A percentile compares a stretch with the other conserved stretches of the same genome.
Evolutionary conservation across 2,113 vertebrate genomes (phyloP).

Genomic region (Leptodactylus fuscus): DNA sequence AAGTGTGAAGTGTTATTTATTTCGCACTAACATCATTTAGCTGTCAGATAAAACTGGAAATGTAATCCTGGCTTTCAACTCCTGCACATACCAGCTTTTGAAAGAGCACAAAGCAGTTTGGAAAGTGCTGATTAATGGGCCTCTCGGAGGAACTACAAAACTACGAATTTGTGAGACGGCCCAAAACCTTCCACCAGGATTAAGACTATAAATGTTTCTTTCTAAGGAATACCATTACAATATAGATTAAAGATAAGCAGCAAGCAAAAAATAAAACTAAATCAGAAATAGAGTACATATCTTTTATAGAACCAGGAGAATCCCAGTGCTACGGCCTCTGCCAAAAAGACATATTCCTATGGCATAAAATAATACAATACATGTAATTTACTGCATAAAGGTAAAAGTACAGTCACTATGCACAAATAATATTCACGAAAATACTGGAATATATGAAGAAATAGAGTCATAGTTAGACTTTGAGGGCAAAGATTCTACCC

Average conservation of each 20-base stretch:
- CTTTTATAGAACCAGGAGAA: neutral
- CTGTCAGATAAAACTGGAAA: slow-evolving; percentile 53
- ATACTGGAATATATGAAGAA: too few species aligned
- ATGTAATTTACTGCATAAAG: too few species aligned
- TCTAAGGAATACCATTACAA: neutral
- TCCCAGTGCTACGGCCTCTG: too few species aligned
- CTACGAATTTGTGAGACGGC: neutral
- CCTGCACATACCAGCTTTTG: slow-evolving; percentile 43
- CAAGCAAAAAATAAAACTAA: too few species aligned
- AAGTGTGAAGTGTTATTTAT: slow-evolving; percentile 44
- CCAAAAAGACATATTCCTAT: neutral
- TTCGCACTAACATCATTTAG: slow-evolving; percentile 49
- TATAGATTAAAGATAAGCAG: neutral
- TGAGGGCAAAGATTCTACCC: too few species aligned
- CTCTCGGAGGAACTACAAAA: slow-evolving; percentile 7
- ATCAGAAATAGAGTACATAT: neutral
- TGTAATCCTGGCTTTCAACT: slow-evolving; percentile 55
- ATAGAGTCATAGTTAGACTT: too few species aligned
- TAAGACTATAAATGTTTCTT: neutral
- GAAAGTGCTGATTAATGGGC: slow-evolving; percentile 10
- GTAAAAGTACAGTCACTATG: neutral
- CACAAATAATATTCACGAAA: too few species aligned
- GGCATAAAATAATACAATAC: too few species aligned
- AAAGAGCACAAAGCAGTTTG: slow-evolving; percentile 27
- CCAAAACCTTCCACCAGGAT: neutral